These are phyloP conservation scores for Gastrophysa polygoni DNA, from an alignment of 2,888 invertebrate genomes.

Conservation along the genomic window DNA sequence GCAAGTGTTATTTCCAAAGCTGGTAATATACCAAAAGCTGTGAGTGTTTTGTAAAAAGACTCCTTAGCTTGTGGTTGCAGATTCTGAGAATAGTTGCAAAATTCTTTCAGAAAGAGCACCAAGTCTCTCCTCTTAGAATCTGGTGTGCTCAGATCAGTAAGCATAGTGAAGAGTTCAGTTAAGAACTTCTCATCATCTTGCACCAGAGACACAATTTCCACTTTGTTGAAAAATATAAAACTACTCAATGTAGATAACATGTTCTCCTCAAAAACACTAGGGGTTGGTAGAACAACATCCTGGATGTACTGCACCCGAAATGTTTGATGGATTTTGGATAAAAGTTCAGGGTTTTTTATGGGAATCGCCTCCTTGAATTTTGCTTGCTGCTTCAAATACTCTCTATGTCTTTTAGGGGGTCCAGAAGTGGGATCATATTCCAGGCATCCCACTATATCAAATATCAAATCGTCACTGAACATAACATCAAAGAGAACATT, in stretches of 20 bases:
- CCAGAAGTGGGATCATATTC: conserved; percentile 94
- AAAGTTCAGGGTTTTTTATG: conserved; percentile 91
- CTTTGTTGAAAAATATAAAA: conserved; percentile 99
- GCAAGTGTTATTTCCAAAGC: conserved; percentile 90
- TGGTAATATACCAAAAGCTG: conserved; percentile 84
- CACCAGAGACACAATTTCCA: conserved; percentile 97
- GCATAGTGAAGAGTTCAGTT: conserved; percentile 89
- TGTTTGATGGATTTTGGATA: conserved; percentile 99
- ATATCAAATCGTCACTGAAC: conserved; percentile 96
- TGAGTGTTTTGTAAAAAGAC: conserved; percentile 94
- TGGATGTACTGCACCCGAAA: conserved; percentile 99
- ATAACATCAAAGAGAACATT: conserved; percentile 96
- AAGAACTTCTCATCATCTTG: conserved; percentile 98
- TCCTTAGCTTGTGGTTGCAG: conserved; percentile 97
- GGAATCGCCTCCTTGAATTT: conserved; percentile 93
- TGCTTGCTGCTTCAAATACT: conserved; percentile 92
- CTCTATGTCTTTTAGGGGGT: conserved; percentile 90
- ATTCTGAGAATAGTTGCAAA: conserved; percentile 98
- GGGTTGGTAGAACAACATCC: conserved; percentile 98
- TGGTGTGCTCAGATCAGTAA: conserved; percentile 87
- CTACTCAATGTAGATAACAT: conserved; percentile 96
- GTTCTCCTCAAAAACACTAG: conserved; percentile 99
- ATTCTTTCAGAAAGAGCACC: conserved; percentile 97
- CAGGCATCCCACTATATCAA: conserved; percentile 97
- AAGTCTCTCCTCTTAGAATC: conserved; percentile 89